Evolutionary conservation across 92 coral and sea anemone species (phyloP).

Genomic region (Parazoanthus atlanticus): DNA sequence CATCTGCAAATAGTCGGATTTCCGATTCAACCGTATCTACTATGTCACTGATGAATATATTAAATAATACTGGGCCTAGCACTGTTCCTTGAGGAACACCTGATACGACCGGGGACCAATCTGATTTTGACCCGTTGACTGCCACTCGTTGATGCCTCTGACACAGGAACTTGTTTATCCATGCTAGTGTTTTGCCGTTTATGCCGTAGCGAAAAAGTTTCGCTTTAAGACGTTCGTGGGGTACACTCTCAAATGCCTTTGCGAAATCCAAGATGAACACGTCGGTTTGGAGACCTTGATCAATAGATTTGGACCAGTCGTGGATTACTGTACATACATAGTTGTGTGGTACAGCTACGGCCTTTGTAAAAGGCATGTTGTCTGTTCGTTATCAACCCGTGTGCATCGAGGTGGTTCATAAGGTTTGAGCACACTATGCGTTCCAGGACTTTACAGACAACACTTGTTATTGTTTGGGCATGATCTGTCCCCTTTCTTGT

Average conservation of each 20-base stretch:
- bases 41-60: constrained; percentile 34
- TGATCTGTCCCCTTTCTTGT: constrained; percentile 26
- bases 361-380: constrained; percentile 43
- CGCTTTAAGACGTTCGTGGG: constrained; percentile 25
- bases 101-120: constrained; percentile 14
- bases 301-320: constrained; percentile 45
- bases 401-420: constrained; percentile 34
- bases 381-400: constrained; percentile 2
- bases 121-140: constrained; percentile 22
- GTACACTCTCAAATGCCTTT: constrained; percentile 41
- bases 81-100: constrained; percentile 12
- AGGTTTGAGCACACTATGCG: constrained; percentile 44
- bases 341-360: constrained; percentile 43
- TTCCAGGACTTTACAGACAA: constrained; percentile 46
- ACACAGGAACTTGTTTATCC: constrained; percentile 19
- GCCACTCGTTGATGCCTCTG: constrained; percentile 3
- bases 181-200: constrained; percentile 4
- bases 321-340: constrained; percentile 42
- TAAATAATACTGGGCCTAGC: not conserved
- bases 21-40: constrained; percentile 35
- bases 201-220: constrained; percentile 23
- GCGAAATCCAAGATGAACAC: constrained; percentile 43
- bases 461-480: constrained; percentile 34
- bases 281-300: constrained; percentile 38
- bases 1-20: constrained; percentile 42